A percentile compares a stretch with the other conserved stretches of the same genome.
Evolutionary conservation across 2,797 vertebrate genomes (phyloP).

Genomic region (Eurystomus glaucurus): DNA sequence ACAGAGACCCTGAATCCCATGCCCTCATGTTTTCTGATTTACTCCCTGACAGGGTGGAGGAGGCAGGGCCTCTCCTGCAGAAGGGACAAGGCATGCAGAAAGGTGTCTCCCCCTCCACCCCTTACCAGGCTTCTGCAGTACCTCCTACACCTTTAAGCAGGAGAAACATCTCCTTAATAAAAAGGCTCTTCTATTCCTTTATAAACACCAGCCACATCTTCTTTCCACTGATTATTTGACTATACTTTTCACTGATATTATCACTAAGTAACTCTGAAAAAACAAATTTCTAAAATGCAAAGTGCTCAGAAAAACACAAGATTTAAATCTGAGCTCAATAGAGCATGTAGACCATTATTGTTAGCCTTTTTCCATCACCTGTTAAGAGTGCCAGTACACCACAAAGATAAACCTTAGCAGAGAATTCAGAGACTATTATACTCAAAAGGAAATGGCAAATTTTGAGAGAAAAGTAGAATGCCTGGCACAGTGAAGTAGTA

Average conservation of each 20-base stretch:
- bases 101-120: background rate
- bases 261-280: background rate
- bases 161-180: background rate
- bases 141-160: background rate
- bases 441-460: background rate
- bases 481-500: background rate
- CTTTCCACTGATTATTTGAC: background rate
- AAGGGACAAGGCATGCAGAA: background rate
- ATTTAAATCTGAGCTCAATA: background rate
- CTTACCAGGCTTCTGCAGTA: background rate
- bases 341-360: background rate
- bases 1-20: background rate
- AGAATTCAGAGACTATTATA: background rate
- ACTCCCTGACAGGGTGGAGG: rapidly evolving
- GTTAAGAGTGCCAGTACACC: background rate
- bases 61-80: background rate
- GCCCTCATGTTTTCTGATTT: background rate
- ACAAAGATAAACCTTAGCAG: background rate
- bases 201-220: background rate
- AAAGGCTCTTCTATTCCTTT: background rate
- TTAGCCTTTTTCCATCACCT: background rate
- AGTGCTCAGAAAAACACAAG: background rate
- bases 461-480: background rate
- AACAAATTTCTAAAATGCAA: background rate
- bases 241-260: background rate